A percentile compares a stretch with the other conserved stretches of the same genome.
Conservation (phyloP, 64 coral and sea anemone genomes). For the Montipora cactus region DNA sequence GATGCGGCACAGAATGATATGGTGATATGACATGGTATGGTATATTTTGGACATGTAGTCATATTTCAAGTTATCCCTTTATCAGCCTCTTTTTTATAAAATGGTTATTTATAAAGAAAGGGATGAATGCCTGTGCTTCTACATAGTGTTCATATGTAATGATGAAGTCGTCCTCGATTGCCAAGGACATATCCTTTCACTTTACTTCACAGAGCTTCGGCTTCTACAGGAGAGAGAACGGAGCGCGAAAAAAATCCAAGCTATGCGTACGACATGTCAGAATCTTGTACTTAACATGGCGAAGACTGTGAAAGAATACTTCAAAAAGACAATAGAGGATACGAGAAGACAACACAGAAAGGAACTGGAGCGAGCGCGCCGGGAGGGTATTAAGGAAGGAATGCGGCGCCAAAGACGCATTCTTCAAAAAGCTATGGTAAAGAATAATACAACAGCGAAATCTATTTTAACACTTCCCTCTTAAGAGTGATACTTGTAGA, state of each 20-base stretch:
- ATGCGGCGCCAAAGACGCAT: background rate
- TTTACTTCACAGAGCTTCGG: background rate
- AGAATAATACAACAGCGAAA: no score
- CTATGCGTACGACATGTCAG: constrained; percentile 7
- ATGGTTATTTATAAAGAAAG: no score
- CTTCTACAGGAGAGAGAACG: background rate
- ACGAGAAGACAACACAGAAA: background rate
- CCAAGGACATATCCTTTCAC: background rate
- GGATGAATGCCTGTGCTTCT: no score
- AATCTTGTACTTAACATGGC: constrained; percentile 14
- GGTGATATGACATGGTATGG: no score
- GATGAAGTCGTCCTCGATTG: no score
- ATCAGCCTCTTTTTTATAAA: no score
- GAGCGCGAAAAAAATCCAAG: background rate
- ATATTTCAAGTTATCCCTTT: no score
- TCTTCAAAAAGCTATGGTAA: background rate
- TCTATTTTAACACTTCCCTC: no score
- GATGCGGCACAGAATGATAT: no score
- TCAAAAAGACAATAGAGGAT: constrained; percentile 14
- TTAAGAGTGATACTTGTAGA: no score
- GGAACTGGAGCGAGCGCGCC: background rate
- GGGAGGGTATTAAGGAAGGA: constrained; percentile 2
- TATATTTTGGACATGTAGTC: no score
- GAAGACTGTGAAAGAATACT: constrained; percentile 9
- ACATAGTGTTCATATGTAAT: no score